A percentile compares a stretch with the other conserved stretches of the same genome.
phyloP scores from a whole-genome alignment of 2,113 vertebrate genomes.

The Petrocephalus microphthalmus region DNA sequence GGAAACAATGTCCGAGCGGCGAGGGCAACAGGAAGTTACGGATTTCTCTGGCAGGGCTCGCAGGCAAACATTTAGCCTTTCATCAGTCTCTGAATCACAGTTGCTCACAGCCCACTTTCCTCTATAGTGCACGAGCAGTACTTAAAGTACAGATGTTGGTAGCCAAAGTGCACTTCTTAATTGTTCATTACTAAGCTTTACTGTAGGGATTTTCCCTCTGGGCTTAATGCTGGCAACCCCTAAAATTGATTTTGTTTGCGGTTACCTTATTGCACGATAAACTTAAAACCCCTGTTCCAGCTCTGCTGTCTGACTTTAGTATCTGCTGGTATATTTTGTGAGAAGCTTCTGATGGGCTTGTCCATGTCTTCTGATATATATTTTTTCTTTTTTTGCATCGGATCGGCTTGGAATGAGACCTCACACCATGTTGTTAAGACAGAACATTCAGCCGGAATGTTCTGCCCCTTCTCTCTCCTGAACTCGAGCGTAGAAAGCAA shows the following conservation, averaged over 20 bases:
- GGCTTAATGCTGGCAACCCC: not conserved
- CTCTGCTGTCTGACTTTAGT: not conserved
- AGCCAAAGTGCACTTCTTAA: not conserved
- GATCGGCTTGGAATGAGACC: constrained; percentile 3
- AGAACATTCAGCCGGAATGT: not conserved
- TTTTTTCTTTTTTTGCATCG: not conserved
- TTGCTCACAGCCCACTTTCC: not conserved
- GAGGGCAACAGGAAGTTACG: not conserved
- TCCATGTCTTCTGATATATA: not conserved
- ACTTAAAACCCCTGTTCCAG: not conserved
- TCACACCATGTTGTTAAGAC: not conserved
- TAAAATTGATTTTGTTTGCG: not conserved
- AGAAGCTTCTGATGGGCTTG: not conserved
- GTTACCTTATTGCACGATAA: not conserved
- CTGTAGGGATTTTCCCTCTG: not conserved
- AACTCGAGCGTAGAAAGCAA: not conserved
- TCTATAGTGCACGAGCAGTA: not conserved
- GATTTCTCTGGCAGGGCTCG: not conserved
- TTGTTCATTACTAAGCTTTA: not conserved
- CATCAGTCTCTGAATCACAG: not conserved
- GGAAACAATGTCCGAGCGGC: not conserved
- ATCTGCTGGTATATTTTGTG: not conserved
- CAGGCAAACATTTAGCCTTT: not conserved
- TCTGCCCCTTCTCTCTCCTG: not conserved
- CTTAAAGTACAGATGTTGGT: not conserved